Evolutionary conservation across 2,888 invertebrate species (phyloP), one percentile per base, ranked within the genome.

Genomic region (Polyommatus icarus): DNA sequence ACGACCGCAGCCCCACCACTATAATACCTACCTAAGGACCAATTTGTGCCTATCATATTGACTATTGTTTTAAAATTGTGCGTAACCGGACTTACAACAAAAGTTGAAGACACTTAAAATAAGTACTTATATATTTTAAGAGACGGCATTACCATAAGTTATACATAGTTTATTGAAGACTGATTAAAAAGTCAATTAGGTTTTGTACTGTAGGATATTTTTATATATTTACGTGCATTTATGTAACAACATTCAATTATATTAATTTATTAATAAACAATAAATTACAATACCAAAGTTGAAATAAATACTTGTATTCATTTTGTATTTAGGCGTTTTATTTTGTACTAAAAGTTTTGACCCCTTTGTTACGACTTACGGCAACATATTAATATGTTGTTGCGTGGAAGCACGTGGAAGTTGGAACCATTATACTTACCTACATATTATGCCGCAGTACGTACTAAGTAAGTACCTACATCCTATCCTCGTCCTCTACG

Each of bases 151-250:
- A 67, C 18, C 29, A 32, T 67, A 67, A 67, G 67, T 67, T 67
- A 67, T 67, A 32, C 50, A 46, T 40, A 71, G 15, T 61, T 54
- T 83, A 82, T 81, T 81, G 82, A 88, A 89, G 89, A 89, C 89
- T 89, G 89, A 89, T 85, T 80, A 82, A 87, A 87, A 89, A 89
- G 88, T 89, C 89, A 88, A 89, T 88, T 88, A 88, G 81, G 80
- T 59, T 77, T 57, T 40, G 57, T 40, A 67, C 29, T 15, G 67
- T 57, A 59, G 24, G 18, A 12, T 40, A 76, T 76, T 50, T 72
- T 10, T 46, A 46, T 67, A 76, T 71, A 77, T 50, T 50, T 77
- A 77, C 29, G 5, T 77, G 32, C 54, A 75, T 75, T 75, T 75
- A 71, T 77, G 50, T 67, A 18, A 71, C 20, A 12, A 29, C 67